Evolutionary conservation across 2,113 vertebrate species (phyloP).

Genomic region (Uropsilus gracilis): DNA sequence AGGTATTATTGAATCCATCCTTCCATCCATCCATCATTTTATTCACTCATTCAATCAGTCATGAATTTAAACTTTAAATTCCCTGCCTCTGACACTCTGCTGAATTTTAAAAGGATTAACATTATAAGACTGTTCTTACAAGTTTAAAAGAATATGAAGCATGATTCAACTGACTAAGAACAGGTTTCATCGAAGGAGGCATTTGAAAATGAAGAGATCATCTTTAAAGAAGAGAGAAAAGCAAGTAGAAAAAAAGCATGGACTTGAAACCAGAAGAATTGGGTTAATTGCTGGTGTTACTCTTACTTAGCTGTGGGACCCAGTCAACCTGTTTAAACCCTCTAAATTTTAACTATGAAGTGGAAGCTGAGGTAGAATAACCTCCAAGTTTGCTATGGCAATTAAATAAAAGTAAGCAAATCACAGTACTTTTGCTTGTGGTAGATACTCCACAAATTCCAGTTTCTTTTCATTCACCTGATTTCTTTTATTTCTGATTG

Average conservation of each 20-base stretch:
- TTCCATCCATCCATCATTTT: background rate
- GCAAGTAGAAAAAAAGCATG: background rate
- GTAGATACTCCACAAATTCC: conserved; percentile 5
- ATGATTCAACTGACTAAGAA: background rate
- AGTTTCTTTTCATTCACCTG: background rate
- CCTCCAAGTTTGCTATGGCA: background rate
- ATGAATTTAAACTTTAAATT: background rate
- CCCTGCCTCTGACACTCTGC: background rate
- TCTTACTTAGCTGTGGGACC: background rate
- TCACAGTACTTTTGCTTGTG: background rate
- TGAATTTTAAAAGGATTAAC: background rate
- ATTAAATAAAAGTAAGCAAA: conserved; percentile 24
- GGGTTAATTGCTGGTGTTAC: background rate
- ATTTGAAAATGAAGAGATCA: background rate
- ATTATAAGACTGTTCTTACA: background rate
- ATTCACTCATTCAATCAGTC: background rate
- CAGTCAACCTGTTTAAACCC: background rate
- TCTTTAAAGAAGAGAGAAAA: background rate
- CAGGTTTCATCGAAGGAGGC: background rate
- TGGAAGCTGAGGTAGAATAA: background rate
- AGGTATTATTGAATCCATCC: background rate
- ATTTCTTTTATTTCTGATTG: conserved; percentile 22
- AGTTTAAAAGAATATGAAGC: background rate
- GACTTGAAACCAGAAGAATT: background rate
- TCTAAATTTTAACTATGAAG: background rate